Conservation (phyloP, 30 jellyfish, hydroid and myxozoan species). For the Aurelia sp. region DNA sequence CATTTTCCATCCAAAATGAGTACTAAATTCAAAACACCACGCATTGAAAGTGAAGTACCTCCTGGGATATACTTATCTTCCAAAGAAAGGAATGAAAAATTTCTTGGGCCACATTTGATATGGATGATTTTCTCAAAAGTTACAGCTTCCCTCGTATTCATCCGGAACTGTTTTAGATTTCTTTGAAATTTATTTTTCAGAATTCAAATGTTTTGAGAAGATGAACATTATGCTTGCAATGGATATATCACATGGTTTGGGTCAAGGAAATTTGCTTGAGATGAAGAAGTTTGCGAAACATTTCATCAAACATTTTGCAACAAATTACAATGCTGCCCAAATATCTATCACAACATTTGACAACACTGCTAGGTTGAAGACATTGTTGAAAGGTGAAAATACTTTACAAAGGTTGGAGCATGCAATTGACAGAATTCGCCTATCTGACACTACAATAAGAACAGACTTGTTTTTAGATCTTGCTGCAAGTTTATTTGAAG, state of each 20-base stretch:
- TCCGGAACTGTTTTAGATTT: not conserved
- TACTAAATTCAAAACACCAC: too few species aligned
- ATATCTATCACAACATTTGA: conserved; percentile 45
- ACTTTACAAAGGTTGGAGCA: conserved; percentile 1
- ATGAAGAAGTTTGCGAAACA: conserved; percentile 21
- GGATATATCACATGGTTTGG: conserved; percentile 41
- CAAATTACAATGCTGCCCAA: not conserved
- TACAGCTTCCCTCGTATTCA: too few species aligned
- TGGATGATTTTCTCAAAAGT: too few species aligned
- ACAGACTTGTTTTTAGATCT: conserved; percentile 56
- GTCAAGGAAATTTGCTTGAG: not conserved
- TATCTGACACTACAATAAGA: conserved; percentile 10
- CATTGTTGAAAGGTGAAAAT: conserved; percentile 1
- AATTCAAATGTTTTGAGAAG: conserved; percentile 59
- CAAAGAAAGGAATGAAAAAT: too few species aligned
- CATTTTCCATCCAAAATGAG: too few species aligned
- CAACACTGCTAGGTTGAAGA: conserved; percentile 15
- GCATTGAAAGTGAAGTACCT: too few species aligned
- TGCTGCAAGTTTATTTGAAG: conserved; percentile 34
- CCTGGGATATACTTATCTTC: too few species aligned
- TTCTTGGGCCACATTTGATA: too few species aligned
- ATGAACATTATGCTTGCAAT: conserved; percentile 56
- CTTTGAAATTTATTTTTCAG: conserved; percentile 6
- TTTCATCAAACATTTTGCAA: conserved; percentile 15
- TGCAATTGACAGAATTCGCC: not conserved